Conservation (phyloP, 2,113 vertebrate genomes). For the Pao palembangensis region DNA sequence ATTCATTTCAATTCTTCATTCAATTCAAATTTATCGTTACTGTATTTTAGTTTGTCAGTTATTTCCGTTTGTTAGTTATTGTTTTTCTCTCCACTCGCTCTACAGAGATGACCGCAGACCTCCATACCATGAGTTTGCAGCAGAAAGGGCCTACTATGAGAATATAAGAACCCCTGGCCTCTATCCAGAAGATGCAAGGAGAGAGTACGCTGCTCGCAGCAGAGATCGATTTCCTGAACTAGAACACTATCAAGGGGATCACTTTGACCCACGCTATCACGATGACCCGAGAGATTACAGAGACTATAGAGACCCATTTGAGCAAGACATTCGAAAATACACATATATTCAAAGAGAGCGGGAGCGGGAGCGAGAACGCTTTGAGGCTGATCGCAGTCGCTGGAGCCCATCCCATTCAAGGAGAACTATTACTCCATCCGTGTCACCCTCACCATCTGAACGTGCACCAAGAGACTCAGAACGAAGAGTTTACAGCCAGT, state of each 20-base stretch:
- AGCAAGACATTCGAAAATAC: conserved; percentile 96
- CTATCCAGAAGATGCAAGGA: conserved; percentile 88
- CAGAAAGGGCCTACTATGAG: conserved; percentile 92
- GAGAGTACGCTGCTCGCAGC: conserved; percentile 89
- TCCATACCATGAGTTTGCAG: conserved; percentile 88
- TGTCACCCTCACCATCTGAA: conserved; percentile 87
- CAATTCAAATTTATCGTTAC: background rate
- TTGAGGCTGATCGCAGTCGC: conserved; percentile 88
- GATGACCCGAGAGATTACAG: conserved; percentile 93
- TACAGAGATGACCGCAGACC: conserved; percentile 90
- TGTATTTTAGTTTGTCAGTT: too few relatives aligned
- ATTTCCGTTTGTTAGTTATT: too few relatives aligned
- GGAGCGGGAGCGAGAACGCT: conserved; percentile 89
- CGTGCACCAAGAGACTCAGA: conserved; percentile 87
- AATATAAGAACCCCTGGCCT: conserved; percentile 85
- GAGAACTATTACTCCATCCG: conserved; percentile 83
- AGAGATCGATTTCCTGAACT: conserved; percentile 92
- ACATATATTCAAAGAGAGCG: conserved; percentile 93
- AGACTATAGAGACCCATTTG: conserved; percentile 93
- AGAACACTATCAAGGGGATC: conserved; percentile 93
- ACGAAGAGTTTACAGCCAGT: conserved; percentile 91
- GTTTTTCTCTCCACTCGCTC: conserved; percentile 13
- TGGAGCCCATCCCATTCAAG: conserved; percentile 91
- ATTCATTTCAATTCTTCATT: too few relatives aligned
- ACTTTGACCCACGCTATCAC: conserved; percentile 92